Evolutionary conservation across 1,140 invertebrate species (phyloP), one percentile per base, ranked within the genome.

Genomic region (Mizuhopecten yessoensis): DNA sequence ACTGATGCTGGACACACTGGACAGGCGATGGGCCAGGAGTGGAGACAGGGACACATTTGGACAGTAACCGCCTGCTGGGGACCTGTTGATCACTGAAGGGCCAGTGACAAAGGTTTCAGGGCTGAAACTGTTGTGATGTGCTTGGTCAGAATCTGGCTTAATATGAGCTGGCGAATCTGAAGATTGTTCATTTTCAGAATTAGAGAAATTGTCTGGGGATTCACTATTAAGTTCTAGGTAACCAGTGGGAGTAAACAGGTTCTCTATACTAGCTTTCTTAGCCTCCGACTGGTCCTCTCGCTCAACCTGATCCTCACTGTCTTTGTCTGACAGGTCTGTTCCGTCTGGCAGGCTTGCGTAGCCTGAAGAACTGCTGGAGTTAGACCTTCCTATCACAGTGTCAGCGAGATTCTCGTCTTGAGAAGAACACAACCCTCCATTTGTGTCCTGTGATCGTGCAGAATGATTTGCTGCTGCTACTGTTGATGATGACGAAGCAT

Each of bases 41-140:
- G 95, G 95, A 13, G 95, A 96, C 34, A 96, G 89, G 11, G 96
- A 95, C 17, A 96, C 96, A 94, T 96, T 96, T 86, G 96, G 96
- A 90, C 95, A 96, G 34, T 39, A 57, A 36, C 42, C 87, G 7
- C 36, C 87, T 15, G 87, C 36, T 9, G 34, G 34, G 11, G 34
- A 39, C 34, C 36, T 34, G 34, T 34, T 34, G 20, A 34, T 29
- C n/a, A 36, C 34, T 87, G 34, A 87, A 23, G 36, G 87, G 0
- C 34, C 87, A 87, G 34, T n/a, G 87, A 87, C 36, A 34, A 36
- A 36, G 87, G 34, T 34, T 13, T 39, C 36, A 39, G 36, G 13
- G 36, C 36, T 39, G 13, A 39, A 5, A 39, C 36, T 39, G 36
- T 39, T 7, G 36, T 39, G 5, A 39, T 39, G 5, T 39, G 36